Evolutionary conservation across 2,797 vertebrate species (phyloP), one percentile per base, ranked within the genome.

Genomic region (Peromyscus nudipes): DNA sequence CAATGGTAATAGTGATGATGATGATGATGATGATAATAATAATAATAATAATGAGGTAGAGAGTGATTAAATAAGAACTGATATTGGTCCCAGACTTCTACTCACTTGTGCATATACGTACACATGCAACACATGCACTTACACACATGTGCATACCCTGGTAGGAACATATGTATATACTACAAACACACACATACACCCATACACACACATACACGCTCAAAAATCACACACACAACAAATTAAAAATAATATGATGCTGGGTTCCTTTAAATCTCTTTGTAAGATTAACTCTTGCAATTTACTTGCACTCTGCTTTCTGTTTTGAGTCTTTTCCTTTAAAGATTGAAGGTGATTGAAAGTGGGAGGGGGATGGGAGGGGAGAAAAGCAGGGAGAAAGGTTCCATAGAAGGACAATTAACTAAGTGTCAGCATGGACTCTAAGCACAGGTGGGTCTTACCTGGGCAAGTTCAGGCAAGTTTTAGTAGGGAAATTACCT

Each of bases 401-500:
- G 19, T 31, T 43, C 4, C 31, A 6, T 1, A 14, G 6, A 34
- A 86, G 40, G 6, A 23, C 52, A 43, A 94, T 84, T 79, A 81
- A 89, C 77, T 29, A 62, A 8, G 37, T 82, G 37, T 71, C 84
- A 80, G 34, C 37, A 65, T 62, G 62, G 46, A 65, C 49, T 87
- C 52, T 0, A 4, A 92, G 57, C 79, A 71, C 76, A 82, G 34
- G 27, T 85, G 65, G 23, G 46, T 29, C 40, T 49, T 40, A 43
- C 37, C 17, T 89, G 67, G 73, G 23, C 55, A 62, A 79, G 37
- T 64, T 69, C 57, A 55, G 89, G 52, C 85, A 94, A 55, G 23
- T 60, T 94, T 43, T 96, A 57, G 73, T 37, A 40, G 52, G 73
- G 88, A 97, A 95, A 85, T 71, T 92, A 84, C n/a, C 90, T 52